Evolutionary conservation across 2,888 invertebrate genomes (phyloP), one percentile per base, ranked within the genome.

Genomic region (Orgyia antiqua): DNA sequence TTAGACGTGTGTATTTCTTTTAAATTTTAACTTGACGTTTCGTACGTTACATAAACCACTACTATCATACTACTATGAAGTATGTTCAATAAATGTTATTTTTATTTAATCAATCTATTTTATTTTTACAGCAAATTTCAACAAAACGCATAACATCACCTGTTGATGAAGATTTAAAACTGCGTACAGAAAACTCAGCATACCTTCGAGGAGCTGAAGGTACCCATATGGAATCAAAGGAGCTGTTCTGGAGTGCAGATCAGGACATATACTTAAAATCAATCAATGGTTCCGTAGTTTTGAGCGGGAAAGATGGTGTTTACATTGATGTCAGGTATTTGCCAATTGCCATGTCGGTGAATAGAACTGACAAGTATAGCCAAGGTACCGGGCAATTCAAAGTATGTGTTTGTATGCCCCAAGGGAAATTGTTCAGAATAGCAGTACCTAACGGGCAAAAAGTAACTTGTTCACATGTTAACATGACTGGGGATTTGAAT

Each of bases 331-430:
- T 92, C 0, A 88, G 91, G 24, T 90, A 89, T 42, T 78, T 95
- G 9, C 94, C 94, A 0, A 88, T 92, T 26, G 92, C 91, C 13
- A 44, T 86, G 61, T 40, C 73, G 40, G 13, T 84, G 49, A 60
- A 84, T 60, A 56, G 70, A 19, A 68, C 67, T 0, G 76, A 68
- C 1, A 64, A 57, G 7, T 42, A 38, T 4, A 32, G 24, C 0
- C 59, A 58, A 1, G 64, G 58, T 0, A 66, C 68, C 0, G 83
- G 90, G 0, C 95, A 96, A 64, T 96, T 92, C 55, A 96, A 96
- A 68, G 89, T 97, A 1, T 97, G 96, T 52, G 92, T 96, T 1
- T 96, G 96, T 59, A 95, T 95, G 94, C 96, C 96, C 0, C 91
- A 93, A 43, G 96, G 96, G 0, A 93, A 93, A 51, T 66, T 97